phyloP scores from a whole-genome alignment of 2,797 vertebrate genomes.

The Australoheros facetus region DNA sequence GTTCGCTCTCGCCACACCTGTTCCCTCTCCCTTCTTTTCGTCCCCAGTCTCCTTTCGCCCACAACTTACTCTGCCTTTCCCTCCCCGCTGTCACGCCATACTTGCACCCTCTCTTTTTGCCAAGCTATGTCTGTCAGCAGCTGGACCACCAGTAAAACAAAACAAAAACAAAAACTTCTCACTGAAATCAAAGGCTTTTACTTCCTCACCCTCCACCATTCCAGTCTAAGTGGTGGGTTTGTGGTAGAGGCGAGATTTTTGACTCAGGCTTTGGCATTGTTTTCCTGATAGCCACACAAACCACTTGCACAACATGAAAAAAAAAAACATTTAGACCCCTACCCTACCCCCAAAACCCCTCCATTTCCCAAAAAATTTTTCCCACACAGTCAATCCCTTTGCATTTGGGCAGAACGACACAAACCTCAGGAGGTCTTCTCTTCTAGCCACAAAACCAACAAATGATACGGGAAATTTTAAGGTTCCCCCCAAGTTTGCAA shows the following conservation, averaged over 20 bases:
- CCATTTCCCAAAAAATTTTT: slow-evolving; percentile 56
- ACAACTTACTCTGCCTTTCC: slow-evolving; percentile 12
- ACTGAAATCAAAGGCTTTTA: slow-evolving; percentile 12
- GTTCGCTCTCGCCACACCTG: slow-evolving; percentile 46
- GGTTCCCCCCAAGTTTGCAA: slow-evolving; percentile 27
- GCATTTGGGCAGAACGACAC: slow-evolving; percentile 29
- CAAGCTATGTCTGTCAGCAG: slow-evolving; percentile 32
- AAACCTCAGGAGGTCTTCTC: slow-evolving; percentile 43
- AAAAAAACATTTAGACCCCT: slow-evolving; percentile 31
- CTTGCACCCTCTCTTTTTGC: neutral
- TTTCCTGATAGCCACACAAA: slow-evolving; percentile 38
- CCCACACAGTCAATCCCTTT: slow-evolving; percentile 60
- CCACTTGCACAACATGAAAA: slow-evolving; percentile 43
- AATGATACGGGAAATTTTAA: slow-evolving; percentile 50
- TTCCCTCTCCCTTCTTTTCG: slow-evolving; percentile 9
- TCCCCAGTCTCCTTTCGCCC: slow-evolving; percentile 1
- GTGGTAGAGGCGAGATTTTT: slow-evolving; percentile 22
- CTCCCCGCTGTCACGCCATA: neutral
- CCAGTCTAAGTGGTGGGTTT: slow-evolving; percentile 18
- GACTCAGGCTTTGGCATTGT: slow-evolving; percentile 17
- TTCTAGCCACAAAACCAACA: slow-evolving; percentile 23
- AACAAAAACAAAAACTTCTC: slow-evolving; percentile 3
- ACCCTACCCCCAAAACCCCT: neutral
- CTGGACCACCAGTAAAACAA: slow-evolving; percentile 16
- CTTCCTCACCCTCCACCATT: neutral